Evolutionary conservation across 2,113 vertebrate species (phyloP), one percentile per base, ranked within the genome.

Genomic region (Phaethon lepturus): DNA sequence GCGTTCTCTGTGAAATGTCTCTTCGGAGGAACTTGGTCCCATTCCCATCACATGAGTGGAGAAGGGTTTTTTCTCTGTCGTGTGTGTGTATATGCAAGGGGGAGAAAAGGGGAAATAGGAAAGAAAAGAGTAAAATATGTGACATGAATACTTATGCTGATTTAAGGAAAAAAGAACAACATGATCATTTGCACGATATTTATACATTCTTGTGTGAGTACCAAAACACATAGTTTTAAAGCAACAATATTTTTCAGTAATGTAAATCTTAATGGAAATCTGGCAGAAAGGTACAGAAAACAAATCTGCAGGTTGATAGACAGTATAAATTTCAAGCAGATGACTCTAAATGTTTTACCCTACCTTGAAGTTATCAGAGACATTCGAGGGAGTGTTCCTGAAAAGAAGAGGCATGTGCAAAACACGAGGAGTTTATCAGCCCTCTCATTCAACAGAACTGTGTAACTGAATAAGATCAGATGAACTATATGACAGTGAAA

Each of bases 131-230:
- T 22, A 93, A 86, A 91, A 63, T 59, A 62, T 0, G 3, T 4
- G 11, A 22, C 0, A 0, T 47, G 38, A 44, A 45, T 55, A 2
- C 0, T 1, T 47, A 10, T 19, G 6, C 3, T 26, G 28, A 55
- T 55, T 50, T 66, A 77, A 84, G n/a, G 62, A 7, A 50, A 59
- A 71, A 56, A 59, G 33, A 42, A 45, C 4, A 19, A 12, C 4
- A 4, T 2, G 6, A 45, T 16, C 7, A 11, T 66, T 87, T 81
- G 38, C 14, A 7, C 73, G 69, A 2, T 63, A 25, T 59, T 92
- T 80, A 25, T 69, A 50, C 84, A 91, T 77, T 17, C 10, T 2
- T 8, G 24, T 62, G 49, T 24, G 25, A 76, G 9, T 15, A 31
- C 23, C 55, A 52, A 58, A 67, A 74, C 1, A 14, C 23, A 42